phyloP scores from a whole-genome alignment of 2,113 vertebrate genomes.

The Capricornis sumatraensis region DNA sequence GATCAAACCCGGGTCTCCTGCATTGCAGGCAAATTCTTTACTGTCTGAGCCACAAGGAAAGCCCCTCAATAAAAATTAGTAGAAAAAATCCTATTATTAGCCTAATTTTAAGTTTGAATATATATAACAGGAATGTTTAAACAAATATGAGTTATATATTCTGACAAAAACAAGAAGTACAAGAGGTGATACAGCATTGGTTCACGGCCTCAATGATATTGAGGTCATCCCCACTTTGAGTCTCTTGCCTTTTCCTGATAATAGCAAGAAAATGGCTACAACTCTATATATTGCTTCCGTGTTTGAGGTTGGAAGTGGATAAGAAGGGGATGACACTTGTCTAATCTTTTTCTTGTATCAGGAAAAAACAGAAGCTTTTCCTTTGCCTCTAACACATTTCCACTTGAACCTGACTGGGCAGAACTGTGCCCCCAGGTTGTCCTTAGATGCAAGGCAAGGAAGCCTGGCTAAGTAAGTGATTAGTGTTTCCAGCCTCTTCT shows the following conservation, averaged over 20 bases:
- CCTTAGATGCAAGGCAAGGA: neutral
- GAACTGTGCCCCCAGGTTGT: neutral
- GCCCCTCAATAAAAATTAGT: neutral
- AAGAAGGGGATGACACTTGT: neutral
- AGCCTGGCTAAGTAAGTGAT: neutral
- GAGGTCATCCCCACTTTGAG: neutral
- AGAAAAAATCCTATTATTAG: neutral
- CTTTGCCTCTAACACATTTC: neutral
- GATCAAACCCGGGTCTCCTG: neutral
- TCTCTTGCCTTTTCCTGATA: neutral
- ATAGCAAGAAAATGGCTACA: neutral
- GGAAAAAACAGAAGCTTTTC: neutral
- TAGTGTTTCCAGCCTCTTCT: neutral
- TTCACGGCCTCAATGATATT: neutral
- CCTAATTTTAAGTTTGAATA: neutral
- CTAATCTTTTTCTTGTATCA: neutral
- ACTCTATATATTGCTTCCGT: neutral
- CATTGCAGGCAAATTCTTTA: neutral
- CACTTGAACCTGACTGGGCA: neutral
- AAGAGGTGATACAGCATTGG: neutral
- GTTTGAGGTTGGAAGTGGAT: neutral
- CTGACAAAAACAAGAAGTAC: neutral
- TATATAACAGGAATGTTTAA: neutral
- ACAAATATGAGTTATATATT: neutral
- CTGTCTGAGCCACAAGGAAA: neutral